Percentiles rank a stretch among this genome's conserved stretches.
Conservation (phyloP, 2,888 invertebrate species). For the Agelastica alni region DNA sequence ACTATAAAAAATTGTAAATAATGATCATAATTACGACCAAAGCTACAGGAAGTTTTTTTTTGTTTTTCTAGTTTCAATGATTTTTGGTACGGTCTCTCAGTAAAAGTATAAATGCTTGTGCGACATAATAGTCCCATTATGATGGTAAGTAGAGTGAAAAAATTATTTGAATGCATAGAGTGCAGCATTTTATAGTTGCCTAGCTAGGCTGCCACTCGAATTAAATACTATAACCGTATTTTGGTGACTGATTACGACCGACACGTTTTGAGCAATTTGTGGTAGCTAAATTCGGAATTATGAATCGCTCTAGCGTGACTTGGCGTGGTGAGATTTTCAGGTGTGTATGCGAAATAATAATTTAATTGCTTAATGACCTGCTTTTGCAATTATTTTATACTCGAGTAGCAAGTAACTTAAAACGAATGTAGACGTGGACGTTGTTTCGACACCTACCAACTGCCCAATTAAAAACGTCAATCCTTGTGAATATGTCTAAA, state of each 20-base stretch:
- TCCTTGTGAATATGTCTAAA: too few relatives aligned
- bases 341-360: conserved; percentile 11
- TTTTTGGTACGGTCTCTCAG: too few relatives aligned
- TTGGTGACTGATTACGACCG: conserved; percentile 9
- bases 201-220: conserved; percentile 1
- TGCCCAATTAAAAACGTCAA: too few relatives aligned
- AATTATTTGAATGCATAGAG: conserved; percentile 13
- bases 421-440: too few relatives aligned
- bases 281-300: conserved; percentile 4
- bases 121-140: conserved; percentile 20
- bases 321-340: not conserved
- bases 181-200: conserved; percentile 17
- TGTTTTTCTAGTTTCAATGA: too few relatives aligned
- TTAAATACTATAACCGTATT: conserved; percentile 6
- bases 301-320: conserved; percentile 14
- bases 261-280: conserved; percentile 5
- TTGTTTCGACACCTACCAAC: too few relatives aligned
- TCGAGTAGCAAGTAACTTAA: conserved; percentile 2
- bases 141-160: conserved; percentile 10
- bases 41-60: too few relatives aligned
- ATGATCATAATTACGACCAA: too few relatives aligned
- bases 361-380: conserved; percentile 10
- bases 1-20: too few relatives aligned
- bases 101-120: too few relatives aligned
- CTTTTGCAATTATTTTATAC: not conserved